These are phyloP conservation scores for Caenorhabditis macrosperma DNA, from an alignment of 2,888 invertebrate species.

Conservation along the genomic window DNA sequence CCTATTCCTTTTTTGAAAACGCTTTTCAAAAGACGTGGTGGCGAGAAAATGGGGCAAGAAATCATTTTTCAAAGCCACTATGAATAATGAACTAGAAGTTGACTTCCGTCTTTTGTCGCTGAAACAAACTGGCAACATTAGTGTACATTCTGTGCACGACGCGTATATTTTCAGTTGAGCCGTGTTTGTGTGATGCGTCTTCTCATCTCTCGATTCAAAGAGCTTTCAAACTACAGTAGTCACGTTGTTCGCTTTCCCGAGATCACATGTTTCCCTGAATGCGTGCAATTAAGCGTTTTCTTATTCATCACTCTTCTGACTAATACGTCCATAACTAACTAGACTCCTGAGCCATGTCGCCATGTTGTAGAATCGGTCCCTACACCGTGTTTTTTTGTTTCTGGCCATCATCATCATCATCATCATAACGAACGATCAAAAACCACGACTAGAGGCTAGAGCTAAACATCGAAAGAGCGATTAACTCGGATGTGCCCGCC, in stretches of 20 bases:
- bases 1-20: background rate
- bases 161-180: background rate
- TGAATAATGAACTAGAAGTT: slow-evolving; percentile 42
- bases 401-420: no score
- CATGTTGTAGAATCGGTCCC: background rate
- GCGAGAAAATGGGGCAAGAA: slow-evolving; percentile 4
- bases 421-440: slow-evolving; percentile 5
- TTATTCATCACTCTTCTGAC: slow-evolving; percentile 40
- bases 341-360: background rate
- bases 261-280: slow-evolving; percentile 34
- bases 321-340: slow-evolving; percentile 48
- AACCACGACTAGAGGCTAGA: slow-evolving; percentile 7
- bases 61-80: slow-evolving; percentile 46
- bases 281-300: slow-evolving; percentile 34
- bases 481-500: slow-evolving; percentile 8
- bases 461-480: background rate
- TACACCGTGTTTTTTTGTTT: background rate
- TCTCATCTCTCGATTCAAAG: background rate
- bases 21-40: background rate
- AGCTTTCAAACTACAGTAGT: background rate
- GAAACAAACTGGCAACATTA: background rate
- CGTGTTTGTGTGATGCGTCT: background rate
- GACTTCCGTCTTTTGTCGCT: slow-evolving; percentile 10
- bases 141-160: no score
- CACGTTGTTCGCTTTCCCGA: background rate